A percentile compares a stretch with the other conserved stretches of the same genome.
Conservation (phyloP, 2,888 invertebrate species). For the Nycteola revayana region DNA sequence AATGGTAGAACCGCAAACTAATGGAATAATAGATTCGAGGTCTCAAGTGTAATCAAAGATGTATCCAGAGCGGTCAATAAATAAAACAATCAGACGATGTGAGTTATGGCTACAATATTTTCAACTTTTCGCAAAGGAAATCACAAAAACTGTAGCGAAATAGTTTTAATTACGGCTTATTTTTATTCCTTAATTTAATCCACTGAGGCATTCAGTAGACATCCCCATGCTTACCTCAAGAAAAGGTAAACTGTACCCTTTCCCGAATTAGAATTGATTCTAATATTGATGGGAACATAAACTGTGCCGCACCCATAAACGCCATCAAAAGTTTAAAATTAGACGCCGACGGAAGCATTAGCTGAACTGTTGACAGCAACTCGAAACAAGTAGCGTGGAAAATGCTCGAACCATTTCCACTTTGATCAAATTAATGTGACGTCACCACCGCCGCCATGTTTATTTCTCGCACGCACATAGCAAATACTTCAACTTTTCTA, state of each 20-base stretch:
- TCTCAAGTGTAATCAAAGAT: constrained; percentile 29
- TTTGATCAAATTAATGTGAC: constrained; percentile 76
- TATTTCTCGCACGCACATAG: constrained; percentile 32
- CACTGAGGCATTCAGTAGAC: no score
- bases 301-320: constrained; percentile 55
- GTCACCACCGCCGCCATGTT: constrained; percentile 55
- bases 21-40: no score
- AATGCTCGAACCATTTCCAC: constrained; percentile 63
- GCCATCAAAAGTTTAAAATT: constrained; percentile 76
- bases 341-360: constrained; percentile 76
- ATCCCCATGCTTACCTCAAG: no score
- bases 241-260: no score
- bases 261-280: constrained; percentile 33
- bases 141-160: no score
- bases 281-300: constrained; percentile 55
- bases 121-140: no score
- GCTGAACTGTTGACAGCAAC: constrained; percentile 70
- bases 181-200: no score
- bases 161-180: no score
- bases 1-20: constrained; percentile 42
- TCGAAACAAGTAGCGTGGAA: constrained; percentile 69
- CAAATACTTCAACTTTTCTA: constrained; percentile 33
- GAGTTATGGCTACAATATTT: no score
- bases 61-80: constrained; percentile 22
- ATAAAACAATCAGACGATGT: constrained; percentile 27